Evolutionary conservation across 2,888 invertebrate species (phyloP), one percentile per base, ranked within the genome.

Genomic region (Trichacis sp.): DNA sequence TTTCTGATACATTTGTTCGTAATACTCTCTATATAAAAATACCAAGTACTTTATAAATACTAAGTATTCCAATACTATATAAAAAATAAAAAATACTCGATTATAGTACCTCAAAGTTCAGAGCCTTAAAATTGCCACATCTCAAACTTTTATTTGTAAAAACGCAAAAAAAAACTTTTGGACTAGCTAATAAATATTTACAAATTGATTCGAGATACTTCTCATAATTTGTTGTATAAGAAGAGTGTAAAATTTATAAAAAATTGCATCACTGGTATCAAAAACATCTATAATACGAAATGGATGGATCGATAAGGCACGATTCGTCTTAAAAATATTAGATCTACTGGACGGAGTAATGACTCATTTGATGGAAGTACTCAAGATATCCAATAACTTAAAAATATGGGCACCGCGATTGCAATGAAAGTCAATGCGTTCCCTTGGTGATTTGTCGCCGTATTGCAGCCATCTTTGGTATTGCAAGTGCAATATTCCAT

Each of bases 401-500:
- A 38, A 24, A 46, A 43, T 45, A 68, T 9, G 11, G 63, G 48
- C 38, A 63, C 12, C 11, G 48, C 17, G 2, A 58, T 8, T 6
- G 40, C 14, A 12, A 48, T 11, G 1, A 62, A 52, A 11, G 43
- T 52, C 38, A 64, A 38, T 38, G 43, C 40, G 71, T 72, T 76
- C 12, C 61, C 74, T 14, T 57, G 59, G 20, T 70, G 46, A 52
- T 68, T 50, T 0, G 86, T 81, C 0, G 91, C 91, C 1, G 89
- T 84, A 82, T 96, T 96, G 80, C 96, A 96, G 0, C 96, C 96
- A 82, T 96, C 95, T 84, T 96, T 96, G 77, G 93, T 94, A 75
- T 93, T 93, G 76, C 96, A 96, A 0, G 95, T 95, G 81, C 96
- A 97, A 77, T 93, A 95, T 84, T 97, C 96, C 87, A 95, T 92